phyloP scores from a whole-genome alignment of 2,888 invertebrate genomes.

The Sinopyrophorus schimmeli region DNA sequence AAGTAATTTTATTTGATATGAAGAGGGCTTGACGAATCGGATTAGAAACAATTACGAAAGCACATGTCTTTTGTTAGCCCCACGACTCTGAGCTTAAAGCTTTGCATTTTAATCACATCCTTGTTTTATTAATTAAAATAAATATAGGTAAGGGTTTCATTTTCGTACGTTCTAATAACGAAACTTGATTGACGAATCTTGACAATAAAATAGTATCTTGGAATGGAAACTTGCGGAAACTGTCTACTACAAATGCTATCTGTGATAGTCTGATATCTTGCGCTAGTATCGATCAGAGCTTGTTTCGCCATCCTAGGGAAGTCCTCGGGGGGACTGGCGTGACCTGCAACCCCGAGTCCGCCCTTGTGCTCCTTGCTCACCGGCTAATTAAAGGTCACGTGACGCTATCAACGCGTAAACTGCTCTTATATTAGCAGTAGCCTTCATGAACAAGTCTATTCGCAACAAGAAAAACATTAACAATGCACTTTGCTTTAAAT shows the following conservation, averaged over 20 bases:
- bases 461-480: slow-evolving; percentile 26
- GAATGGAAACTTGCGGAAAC: slow-evolving; percentile 23
- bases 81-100: too few species aligned
- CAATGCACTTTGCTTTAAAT: slow-evolving; percentile 25
- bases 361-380: slow-evolving; percentile 46
- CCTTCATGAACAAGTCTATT: slow-evolving; percentile 41
- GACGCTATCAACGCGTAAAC: slow-evolving; percentile 47
- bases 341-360: slow-evolving; percentile 50
- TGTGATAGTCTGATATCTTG: slow-evolving; percentile 35
- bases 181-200: too few species aligned
- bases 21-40: too few species aligned
- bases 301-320: slow-evolving; percentile 37
- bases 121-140: too few species aligned
- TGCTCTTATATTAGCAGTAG: slow-evolving; percentile 45
- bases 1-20: too few species aligned
- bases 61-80: too few species aligned
- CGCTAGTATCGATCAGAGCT: slow-evolving; percentile 45
- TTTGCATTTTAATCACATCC: too few species aligned
- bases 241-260: slow-evolving; percentile 28
- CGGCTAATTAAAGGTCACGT: slow-evolving; percentile 53
- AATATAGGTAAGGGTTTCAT: too few species aligned
- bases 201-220: slow-evolving; percentile 15
- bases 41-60: too few species aligned
- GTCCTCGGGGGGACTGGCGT: slow-evolving; percentile 50
- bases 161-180: too few species aligned